A percentile compares a stretch with the other conserved stretches of the same genome.
phyloP scores from a whole-genome alignment of 2,113 vertebrate species.

The Vulpes vulpes region DNA sequence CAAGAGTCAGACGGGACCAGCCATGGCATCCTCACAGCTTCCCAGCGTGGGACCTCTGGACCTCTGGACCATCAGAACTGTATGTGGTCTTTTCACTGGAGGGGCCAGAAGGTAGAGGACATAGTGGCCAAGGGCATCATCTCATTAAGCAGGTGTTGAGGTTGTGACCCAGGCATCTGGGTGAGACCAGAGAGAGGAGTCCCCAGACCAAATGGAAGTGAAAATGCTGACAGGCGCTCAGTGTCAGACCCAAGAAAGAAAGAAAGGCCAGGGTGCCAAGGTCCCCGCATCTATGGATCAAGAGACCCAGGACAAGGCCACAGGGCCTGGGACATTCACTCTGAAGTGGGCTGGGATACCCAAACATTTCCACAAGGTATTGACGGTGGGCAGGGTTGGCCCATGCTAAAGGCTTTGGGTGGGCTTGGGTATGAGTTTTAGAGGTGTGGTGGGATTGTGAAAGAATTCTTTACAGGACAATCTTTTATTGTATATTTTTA shows the following conservation, averaged over 20 bases:
- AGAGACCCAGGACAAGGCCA: background rate
- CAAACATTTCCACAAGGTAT: background rate
- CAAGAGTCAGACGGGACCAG: background rate
- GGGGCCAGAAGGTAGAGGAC: background rate
- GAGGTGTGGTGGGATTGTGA: background rate
- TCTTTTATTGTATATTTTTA: background rate
- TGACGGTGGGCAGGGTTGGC: no score
- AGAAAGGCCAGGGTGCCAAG: background rate
- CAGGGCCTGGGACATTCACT: background rate
- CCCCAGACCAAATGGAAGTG: background rate
- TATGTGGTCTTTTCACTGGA: background rate
- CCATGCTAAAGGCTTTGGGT: background rate
- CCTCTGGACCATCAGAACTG: background rate
- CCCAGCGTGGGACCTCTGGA: background rate
- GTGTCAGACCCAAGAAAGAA: background rate
- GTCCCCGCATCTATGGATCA: background rate
- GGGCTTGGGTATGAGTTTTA: background rate
- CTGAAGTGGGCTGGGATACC: background rate
- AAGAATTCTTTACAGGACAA: background rate
- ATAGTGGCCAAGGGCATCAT: background rate
- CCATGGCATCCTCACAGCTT: background rate
- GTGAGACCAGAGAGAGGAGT: background rate
- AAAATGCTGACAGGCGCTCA: background rate
- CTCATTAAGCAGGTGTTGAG: background rate
- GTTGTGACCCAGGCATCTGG: background rate